A percentile compares a stretch with the other conserved stretches of the same genome.
phyloP scores from a whole-genome alignment of 2,797 vertebrate genomes.

The Novumbra hubbsi region DNA sequence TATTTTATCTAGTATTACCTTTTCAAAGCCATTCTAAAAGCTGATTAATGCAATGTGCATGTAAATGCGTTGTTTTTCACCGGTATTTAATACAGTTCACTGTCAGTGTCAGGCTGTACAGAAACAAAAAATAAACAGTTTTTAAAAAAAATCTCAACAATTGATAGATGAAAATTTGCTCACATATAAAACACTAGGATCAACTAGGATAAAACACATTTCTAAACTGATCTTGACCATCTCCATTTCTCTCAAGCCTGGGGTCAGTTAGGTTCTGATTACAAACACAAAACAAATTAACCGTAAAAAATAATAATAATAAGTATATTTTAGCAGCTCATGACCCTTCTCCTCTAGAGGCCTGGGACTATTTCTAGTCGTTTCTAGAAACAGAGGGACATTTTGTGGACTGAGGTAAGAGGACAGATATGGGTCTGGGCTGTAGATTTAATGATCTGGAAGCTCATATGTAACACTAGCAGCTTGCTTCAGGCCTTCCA shows the following conservation, averaged over 20 bases:
- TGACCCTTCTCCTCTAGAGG: neutral
- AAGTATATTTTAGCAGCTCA: constrained; percentile 24
- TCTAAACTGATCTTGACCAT: neutral
- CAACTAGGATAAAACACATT: neutral
- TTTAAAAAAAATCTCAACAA: neutral
- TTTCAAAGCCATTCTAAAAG: constrained; percentile 45
- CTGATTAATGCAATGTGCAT: constrained; percentile 39
- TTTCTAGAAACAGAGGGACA: neutral
- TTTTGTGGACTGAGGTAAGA: neutral
- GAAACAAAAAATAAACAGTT: constrained; percentile 50
- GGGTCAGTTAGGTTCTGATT: neutral
- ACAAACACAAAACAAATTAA: neutral
- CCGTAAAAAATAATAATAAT: neutral
- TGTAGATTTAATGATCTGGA: neutral
- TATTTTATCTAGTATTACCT: constrained; percentile 32
- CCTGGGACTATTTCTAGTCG: neutral
- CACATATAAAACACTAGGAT: no score
- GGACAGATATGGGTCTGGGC: neutral
- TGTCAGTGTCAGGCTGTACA: constrained; percentile 17
- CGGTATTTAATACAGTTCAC: constrained; percentile 32
- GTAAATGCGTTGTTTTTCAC: constrained; percentile 38
- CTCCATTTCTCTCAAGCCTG: neutral
- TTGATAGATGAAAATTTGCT: neutral
- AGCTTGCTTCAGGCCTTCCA: neutral
- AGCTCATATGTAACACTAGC: constrained; percentile 1